These are phyloP conservation scores for Bagarius yarrelli DNA, from an alignment of 2,113 vertebrate species.

Conservation along the genomic window DNA sequence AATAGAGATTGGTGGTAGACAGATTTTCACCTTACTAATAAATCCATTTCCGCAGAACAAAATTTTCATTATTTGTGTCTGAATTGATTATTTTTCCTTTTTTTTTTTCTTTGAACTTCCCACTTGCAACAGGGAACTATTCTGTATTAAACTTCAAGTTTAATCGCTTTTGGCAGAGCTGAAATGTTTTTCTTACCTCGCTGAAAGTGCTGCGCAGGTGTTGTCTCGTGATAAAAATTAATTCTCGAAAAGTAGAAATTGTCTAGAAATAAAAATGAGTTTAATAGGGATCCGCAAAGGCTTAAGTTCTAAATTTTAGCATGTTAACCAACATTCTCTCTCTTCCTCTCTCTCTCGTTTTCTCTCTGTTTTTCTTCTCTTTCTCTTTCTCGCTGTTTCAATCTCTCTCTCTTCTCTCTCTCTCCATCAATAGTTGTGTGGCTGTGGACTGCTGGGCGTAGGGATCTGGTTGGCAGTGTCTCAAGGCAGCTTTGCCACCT, in stretches of 20 bases:
- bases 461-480: slow-evolving; percentile 99
- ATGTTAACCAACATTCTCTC: not conserved
- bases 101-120: not conserved
- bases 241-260: not conserved
- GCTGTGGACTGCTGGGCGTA: slow-evolving; percentile 94
- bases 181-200: not conserved
- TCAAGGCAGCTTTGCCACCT: slow-evolving; percentile 97
- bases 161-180: not conserved
- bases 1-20: not conserved
- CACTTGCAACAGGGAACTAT: not conserved
- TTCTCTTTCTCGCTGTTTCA: slow-evolving; percentile 44
- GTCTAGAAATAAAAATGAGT: not conserved
- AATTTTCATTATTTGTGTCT: not conserved
- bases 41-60: not conserved
- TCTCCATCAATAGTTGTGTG: slow-evolving; percentile 81
- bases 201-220: not conserved
- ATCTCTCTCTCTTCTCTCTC: slow-evolving; percentile 59
- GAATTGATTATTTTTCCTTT: too few species aligned
- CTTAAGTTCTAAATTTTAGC: not conserved
- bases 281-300: not conserved
- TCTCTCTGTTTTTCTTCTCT: not conserved
- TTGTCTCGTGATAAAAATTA: not conserved
- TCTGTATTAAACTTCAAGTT: not conserved
- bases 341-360: too few species aligned
- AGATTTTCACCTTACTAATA: not conserved